These are phyloP conservation scores for Diaphora mendica DNA, from an alignment of 2,888 invertebrate genomes.

Conservation along the genomic window DNA sequence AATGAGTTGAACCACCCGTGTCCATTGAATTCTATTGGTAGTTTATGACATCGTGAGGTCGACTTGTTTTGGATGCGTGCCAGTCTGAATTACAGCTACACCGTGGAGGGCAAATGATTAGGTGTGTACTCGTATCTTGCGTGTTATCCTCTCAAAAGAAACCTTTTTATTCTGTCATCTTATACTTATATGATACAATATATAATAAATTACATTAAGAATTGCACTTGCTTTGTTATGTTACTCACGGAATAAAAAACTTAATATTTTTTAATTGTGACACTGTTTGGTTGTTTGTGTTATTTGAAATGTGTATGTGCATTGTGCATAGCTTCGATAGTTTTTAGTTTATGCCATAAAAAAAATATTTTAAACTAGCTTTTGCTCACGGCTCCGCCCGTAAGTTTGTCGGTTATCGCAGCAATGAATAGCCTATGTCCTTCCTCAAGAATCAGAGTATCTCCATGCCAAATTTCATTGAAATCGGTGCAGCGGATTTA, in stretches of 20 bases:
- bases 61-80: constrained; percentile 43
- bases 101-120: constrained; percentile 57
- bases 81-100: constrained; percentile 55
- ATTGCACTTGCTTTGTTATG: constrained; percentile 15
- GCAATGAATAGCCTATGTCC: too few relatives aligned
- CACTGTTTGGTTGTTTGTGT: not conserved
- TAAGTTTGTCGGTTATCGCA: too few relatives aligned
- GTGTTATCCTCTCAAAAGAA: constrained; percentile 40
- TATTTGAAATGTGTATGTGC: not conserved
- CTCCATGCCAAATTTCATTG: too few relatives aligned
- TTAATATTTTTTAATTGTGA: not conserved
- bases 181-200: constrained; percentile 26
- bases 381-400: too few relatives aligned
- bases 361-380: too few relatives aligned
- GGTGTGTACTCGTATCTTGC: constrained; percentile 51
- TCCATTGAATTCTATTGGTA: constrained; percentile 19
- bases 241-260: not conserved
- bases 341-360: too few relatives aligned
- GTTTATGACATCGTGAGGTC: constrained; percentile 19
- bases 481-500: too few relatives aligned
- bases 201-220: constrained; percentile 40
- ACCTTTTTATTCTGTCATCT: constrained; percentile 27
- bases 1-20: constrained; percentile 36
- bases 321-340: too few relatives aligned
- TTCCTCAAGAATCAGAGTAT: too few relatives aligned